A percentile compares a stretch with the other conserved stretches of the same genome.
These are phyloP conservation scores for Corapipo altera DNA, from an alignment of 2,113 vertebrate genomes.

Conservation along the genomic window DNA sequence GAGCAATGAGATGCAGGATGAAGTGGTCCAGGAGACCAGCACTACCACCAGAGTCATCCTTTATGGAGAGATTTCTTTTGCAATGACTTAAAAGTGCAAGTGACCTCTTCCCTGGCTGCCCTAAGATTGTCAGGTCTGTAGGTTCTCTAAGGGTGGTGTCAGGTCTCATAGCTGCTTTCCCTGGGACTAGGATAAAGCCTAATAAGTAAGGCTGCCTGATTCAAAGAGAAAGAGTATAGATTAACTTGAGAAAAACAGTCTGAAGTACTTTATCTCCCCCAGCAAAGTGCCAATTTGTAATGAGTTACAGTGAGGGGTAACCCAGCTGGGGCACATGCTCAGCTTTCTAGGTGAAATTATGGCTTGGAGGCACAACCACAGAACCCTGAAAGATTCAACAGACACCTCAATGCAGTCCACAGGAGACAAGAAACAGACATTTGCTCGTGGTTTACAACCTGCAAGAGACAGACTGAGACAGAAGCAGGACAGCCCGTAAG, in stretches of 20 bases:
- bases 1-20: fast-evolving
- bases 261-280: neutral
- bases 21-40: neutral
- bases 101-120: neutral
- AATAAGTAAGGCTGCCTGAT: neutral
- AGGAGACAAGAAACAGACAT: neutral
- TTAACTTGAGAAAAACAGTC: neutral
- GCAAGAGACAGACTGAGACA: neutral
- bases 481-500: slow-evolving; percentile 1
- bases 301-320: neutral
- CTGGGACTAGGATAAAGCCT: neutral
- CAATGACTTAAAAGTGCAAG: neutral
- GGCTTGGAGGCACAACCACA: neutral
- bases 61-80: neutral
- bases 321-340: neutral
- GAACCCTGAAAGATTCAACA: neutral
- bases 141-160: neutral
- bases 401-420: neutral
- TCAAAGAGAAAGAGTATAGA: neutral
- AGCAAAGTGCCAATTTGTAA: neutral
- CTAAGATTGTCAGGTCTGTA: neutral
- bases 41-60: neutral
- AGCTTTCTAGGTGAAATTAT: neutral
- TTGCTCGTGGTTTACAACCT: neutral
- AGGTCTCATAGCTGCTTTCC: neutral